A percentile compares a stretch with the other conserved stretches of the same genome.
These are phyloP conservation scores for Sitta europaea DNA, from an alignment of 2,113 vertebrate genomes.

Conservation along the genomic window DNA sequence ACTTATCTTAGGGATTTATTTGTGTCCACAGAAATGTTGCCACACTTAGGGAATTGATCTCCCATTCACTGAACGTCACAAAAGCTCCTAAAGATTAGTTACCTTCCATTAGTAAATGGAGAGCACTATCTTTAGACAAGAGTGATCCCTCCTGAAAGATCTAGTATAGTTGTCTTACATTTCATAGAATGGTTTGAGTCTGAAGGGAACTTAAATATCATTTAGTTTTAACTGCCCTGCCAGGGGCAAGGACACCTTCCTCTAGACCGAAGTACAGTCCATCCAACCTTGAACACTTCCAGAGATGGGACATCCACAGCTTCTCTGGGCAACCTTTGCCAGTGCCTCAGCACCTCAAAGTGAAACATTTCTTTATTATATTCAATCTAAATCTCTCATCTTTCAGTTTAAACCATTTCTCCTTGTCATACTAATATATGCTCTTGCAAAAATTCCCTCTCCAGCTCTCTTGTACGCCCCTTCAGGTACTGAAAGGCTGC, in stretches of 20 bases:
- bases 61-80: neutral
- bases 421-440: neutral
- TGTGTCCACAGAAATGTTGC: neutral
- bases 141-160: neutral
- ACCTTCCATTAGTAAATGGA: neutral
- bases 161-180: neutral
- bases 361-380: neutral
- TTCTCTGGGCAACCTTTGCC: neutral
- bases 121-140: neutral
- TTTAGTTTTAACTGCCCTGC: accelerated
- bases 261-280: no score
- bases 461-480: neutral
- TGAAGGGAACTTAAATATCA: neutral
- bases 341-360: neutral
- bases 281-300: no score
- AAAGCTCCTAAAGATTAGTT: neutral
- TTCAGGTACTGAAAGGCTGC: neutral
- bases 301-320: no score
- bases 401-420: neutral
- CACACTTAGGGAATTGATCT: neutral
- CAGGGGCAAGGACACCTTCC: neutral
- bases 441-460: neutral
- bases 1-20: neutral
- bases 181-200: neutral
- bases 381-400: neutral